Conservation (phyloP, 2,113 vertebrate species). For the Eublepharis macularius region DNA sequence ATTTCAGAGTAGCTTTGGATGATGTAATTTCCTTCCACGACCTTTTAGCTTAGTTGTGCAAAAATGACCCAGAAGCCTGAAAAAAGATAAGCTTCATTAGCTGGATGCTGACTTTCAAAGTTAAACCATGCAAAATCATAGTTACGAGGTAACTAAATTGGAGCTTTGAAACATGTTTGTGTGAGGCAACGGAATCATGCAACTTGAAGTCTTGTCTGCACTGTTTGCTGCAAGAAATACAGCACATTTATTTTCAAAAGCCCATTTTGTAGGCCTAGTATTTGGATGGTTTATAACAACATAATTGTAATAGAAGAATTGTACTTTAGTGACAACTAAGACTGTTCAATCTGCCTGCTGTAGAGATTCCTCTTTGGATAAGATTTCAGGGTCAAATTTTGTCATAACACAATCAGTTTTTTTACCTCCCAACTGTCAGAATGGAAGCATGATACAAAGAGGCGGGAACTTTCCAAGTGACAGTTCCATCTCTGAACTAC, state of each 20-base stretch:
- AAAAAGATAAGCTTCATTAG: not conserved
- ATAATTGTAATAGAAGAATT: no score
- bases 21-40: not conserved
- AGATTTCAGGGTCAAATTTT: not conserved
- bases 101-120: not conserved
- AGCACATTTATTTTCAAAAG: not conserved
- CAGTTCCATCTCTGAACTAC: not conserved
- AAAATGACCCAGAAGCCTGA: not conserved
- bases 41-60: not conserved
- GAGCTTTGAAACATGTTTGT: not conserved
- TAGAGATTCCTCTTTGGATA: not conserved
- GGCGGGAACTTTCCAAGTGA: not conserved
- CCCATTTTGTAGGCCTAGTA: no score
- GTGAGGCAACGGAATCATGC: not conserved
- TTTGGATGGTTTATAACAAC: not conserved
- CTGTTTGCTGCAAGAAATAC: not conserved
- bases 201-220: not conserved
- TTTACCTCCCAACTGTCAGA: not conserved
- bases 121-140: not conserved
- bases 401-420: not conserved
- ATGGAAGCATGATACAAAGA: not conserved
- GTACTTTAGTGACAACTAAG: not conserved
- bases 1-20: not conserved
- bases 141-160: not conserved
- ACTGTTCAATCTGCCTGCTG: not conserved